Evolutionary conservation across 1,140 invertebrate species (phyloP), one percentile per base, ranked within the genome.

Genomic region (Drosophila melanogaster): DNA sequence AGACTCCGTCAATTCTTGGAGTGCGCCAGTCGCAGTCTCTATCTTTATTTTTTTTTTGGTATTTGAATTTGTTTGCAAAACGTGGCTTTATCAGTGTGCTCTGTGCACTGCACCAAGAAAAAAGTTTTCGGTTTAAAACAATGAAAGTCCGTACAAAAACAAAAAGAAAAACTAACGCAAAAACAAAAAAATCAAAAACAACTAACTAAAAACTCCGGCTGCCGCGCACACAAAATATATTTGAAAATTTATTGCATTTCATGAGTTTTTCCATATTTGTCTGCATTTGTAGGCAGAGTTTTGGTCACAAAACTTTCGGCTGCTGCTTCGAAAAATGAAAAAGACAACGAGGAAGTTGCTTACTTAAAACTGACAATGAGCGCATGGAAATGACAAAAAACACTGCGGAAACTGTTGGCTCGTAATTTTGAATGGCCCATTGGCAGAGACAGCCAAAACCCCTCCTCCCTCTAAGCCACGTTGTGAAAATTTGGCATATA

Each of bases 241-340:
- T 87, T 89, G 84, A 74, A 84, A 87, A 87, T 87, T 87, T 87
- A 87, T 87, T 89, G 84, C 84, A 89, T 87, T 87, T 89, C 84
- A 83, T 79, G 77, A 75, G 79, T 83, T 87, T 77, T 83, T 77
- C 79, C 79, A 87, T 80, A 89, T 87, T 87, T 89, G 84, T 89
- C 84, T 80, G 84, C 84, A 74, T 74, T 87, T 74, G 84, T 87
- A 89, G 84, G 84, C 84, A 89, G 83, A 77, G 56, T 77, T 77
- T 83, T 76, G 75, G 79, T 77, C 57, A 59, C 60, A 79, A 78
- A 89, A 83, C 79, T 87, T 87, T 84, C 67, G 71, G 61, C 84
- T 58, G 67, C 81, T 81, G 62, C 64, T 54, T 38, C 3, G 55
- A 12, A 79, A 73, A 30, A 66, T 51, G 38, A 62, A 46, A 17